Base-by-base conservation (phyloP, 2,797 vertebrate species). In the Brachymystax lenok region DNA sequence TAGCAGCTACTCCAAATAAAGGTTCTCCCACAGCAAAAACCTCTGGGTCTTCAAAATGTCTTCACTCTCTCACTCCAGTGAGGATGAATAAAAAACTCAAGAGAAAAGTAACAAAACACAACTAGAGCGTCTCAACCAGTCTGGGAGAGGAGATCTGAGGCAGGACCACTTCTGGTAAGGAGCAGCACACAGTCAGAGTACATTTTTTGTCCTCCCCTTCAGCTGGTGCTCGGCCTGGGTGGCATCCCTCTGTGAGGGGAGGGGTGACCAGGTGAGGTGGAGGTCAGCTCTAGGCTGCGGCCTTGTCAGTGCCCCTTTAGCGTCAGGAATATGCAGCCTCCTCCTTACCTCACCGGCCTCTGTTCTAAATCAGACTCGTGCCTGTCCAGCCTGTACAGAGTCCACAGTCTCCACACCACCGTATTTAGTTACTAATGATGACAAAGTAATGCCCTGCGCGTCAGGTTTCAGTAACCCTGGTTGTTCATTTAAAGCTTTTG, bases 401-500 rank as follows among this genome's bases (percentile, higher is more conserved):
- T 71, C 33, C 28, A 70, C 24, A 46, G 21, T 71, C 54, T 79
- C 74, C 67, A 33, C 1, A 70, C 35, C 10, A 33, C 17, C 27
- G 51, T 81, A 66, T 91, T 76, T 75, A 71, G 80, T 91, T 90
- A 84, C 84, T 73, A 77, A 50, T 28, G 50, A 27, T 63, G 67
- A 68, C 71, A 27, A 28, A 35, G 56, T 52, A 46, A 30, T 50
- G 28, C 21, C 12, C 10, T 21, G 12, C 73, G 82, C 84, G 79
- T 92, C 84, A 69, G 81, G 76, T 91, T 90, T 90, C 84, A n/a
- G 75, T 76, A 24, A 63, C 86, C 81, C 77, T 80, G 63, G 77
- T 79, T 33, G 61, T 82, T 85, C 61, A 66, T 85, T 83, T 84
- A 46, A 52, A 71, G 75, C 80, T 68, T 86, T 89, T 92, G 84